Conservation (phyloP, 1,140 invertebrate genomes). For the Neodiprion lecontei region DNA sequence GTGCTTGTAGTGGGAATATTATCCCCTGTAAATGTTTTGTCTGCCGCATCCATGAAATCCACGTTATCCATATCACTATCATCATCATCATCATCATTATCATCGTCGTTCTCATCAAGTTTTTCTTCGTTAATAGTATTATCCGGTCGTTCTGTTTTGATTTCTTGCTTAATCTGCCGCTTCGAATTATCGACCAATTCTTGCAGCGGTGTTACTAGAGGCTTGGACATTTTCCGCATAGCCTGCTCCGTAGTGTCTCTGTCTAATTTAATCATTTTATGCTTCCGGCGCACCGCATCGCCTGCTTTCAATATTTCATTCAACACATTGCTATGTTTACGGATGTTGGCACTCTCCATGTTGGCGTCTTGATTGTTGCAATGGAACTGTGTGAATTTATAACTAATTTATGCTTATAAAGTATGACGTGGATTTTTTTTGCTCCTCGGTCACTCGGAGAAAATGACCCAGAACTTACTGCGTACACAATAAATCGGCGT, state of each 20-base stretch:
- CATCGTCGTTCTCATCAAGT: not conserved
- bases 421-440: no score
- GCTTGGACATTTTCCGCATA: not conserved
- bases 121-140: not conserved
- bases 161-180: conserved; percentile 12
- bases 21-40: not conserved
- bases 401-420: not conserved
- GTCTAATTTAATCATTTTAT: not conserved
- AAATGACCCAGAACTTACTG: no score
- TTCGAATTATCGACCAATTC: conserved; percentile 8
- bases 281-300: not conserved
- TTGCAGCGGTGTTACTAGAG: conserved; percentile 7
- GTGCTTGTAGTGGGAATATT: not conserved
- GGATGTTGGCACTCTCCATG: not conserved
- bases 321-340: not conserved
- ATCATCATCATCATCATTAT: not conserved
- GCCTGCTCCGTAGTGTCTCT: not conserved
- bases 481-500: no score
- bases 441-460: no score
- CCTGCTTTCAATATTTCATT: not conserved
- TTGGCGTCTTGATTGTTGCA: not conserved
- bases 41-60: not conserved
- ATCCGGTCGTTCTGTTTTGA: conserved; percentile 10
- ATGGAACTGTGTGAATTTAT: not conserved
- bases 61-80: not conserved